Conservation (phyloP, 2,888 invertebrate genomes). For the Myopa testacea region DNA sequence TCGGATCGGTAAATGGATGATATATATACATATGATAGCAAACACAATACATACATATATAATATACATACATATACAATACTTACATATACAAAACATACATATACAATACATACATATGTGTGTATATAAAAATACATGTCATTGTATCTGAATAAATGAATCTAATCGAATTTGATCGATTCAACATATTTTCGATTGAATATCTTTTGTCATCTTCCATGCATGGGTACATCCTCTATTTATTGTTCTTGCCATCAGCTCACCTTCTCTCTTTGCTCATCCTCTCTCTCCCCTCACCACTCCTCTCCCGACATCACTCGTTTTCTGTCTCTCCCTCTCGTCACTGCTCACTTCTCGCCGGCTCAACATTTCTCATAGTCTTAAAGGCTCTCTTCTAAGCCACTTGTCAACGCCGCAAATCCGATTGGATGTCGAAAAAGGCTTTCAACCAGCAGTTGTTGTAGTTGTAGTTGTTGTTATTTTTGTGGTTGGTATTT, state of each 20-base stretch:
- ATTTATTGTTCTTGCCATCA: no score
- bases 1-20: no score
- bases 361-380: background rate
- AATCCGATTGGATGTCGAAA: constrained; percentile 20
- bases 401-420: constrained; percentile 22
- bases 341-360: no score
- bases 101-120: background rate
- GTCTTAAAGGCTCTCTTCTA: background rate
- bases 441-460: background rate
- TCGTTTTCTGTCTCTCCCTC: background rate
- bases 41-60: background rate
- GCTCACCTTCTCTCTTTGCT: no score
- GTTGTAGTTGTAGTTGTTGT: background rate
- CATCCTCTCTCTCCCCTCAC: no score
- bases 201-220: no score
- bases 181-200: no score
- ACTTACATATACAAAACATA: no score
- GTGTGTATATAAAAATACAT: constrained; percentile 2
- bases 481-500: constrained; percentile 1
- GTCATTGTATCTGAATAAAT: no score
- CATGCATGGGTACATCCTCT: no score
- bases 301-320: background rate
- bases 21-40: background rate
- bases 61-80: background rate
- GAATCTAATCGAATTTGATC: no score